Conservation (phyloP, 2,113 vertebrate species). For the Stomatorhinus ivindoensis region DNA sequence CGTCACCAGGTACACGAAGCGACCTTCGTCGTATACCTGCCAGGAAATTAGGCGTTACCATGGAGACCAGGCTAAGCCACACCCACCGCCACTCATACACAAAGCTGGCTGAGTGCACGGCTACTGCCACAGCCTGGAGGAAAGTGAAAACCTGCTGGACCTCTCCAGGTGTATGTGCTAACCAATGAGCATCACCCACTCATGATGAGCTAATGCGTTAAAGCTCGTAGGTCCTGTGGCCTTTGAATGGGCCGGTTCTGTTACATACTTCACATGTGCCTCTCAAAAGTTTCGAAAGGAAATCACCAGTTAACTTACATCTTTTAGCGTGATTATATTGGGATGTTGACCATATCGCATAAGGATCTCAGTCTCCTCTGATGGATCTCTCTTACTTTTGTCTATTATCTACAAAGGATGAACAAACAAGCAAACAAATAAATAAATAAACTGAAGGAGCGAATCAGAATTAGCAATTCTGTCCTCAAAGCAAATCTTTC, state of each 20-base stretch:
- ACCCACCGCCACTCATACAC: neutral
- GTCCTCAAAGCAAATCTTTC: neutral
- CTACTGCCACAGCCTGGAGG: neutral
- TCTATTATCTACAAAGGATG: slow-evolving; percentile 79
- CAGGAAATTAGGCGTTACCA: neutral
- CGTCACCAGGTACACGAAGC: slow-evolving; percentile 86
- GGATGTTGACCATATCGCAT: slow-evolving; percentile 94
- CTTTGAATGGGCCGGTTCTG: neutral
- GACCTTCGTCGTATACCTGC: slow-evolving; percentile 89
- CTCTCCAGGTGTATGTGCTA: neutral
- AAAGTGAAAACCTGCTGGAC: neutral
- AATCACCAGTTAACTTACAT: slow-evolving; percentile 64
- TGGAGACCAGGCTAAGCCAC: neutral
- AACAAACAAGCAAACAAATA: neutral
- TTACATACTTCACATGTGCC: neutral
- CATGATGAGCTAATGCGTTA: neutral
- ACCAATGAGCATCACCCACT: neutral
- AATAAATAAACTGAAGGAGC: neutral
- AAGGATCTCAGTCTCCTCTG: slow-evolving; percentile 95
- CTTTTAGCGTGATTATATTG: slow-evolving; percentile 95
- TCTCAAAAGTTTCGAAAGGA: neutral
- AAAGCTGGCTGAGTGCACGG: neutral
- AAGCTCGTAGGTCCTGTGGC: neutral
- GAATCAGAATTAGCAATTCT: neutral
- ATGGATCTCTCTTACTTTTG: slow-evolving; percentile 93